phyloP scores from a whole-genome alignment of 2,888 invertebrate species.

The Plebejus anna region DNA sequence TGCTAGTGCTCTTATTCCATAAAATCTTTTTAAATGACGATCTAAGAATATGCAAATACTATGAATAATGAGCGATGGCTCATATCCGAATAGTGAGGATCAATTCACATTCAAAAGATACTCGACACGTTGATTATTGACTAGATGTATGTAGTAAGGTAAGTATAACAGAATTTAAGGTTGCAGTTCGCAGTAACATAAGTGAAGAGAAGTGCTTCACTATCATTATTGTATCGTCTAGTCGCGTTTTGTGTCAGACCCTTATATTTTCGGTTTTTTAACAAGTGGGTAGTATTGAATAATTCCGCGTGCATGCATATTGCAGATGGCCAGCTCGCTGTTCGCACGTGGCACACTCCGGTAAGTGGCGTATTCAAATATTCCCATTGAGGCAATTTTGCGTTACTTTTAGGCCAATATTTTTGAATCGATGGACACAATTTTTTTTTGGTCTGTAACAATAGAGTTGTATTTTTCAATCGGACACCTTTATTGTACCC shows the following conservation, averaged over 20 bases:
- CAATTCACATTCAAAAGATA: no score
- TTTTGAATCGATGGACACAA: neutral
- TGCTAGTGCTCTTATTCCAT: no score
- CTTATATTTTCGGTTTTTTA: neutral
- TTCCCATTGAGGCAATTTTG: constrained; percentile 6
- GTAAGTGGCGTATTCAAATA: constrained; percentile 3
- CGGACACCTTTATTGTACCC: neutral
- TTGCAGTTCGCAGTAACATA: no score
- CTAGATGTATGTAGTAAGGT: no score
- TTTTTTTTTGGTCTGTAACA: neutral
- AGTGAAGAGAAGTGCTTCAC: no score
- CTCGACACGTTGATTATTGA: no score
- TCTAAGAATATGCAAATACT: no score
- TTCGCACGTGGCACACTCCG: neutral
- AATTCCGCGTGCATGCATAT: neutral
- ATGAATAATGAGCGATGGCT: no score
- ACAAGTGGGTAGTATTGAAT: neutral
- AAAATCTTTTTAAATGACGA: no score
- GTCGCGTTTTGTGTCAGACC: constrained; percentile 12
- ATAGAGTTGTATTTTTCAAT: neutral
- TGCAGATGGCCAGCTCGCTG: constrained; percentile 33
- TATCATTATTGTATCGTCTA: neutral
- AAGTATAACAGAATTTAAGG: no score
- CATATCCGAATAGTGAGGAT: no score
- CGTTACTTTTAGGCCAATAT: neutral